Evolutionary conservation across 2,797 vertebrate genomes (phyloP), one percentile per base, ranked within the genome.

Genomic region (Luscinia megarhynchos): DNA sequence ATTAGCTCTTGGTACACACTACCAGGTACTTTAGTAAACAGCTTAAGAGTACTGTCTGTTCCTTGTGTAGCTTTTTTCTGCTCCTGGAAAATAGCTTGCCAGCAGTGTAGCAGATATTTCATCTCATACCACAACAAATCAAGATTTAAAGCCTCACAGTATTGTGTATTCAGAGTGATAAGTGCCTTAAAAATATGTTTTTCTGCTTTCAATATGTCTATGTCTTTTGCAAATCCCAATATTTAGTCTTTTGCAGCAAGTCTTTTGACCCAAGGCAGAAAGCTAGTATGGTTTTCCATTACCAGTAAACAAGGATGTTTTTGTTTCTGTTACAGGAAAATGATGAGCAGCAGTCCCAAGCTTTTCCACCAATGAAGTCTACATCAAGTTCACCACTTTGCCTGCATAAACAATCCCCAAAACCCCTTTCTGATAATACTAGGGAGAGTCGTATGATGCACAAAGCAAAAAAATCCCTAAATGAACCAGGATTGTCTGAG

Each of bases 261-360:
- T 51, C 18, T 82, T 62, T 57, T 3, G 3, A 74, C 22, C 20
- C 58, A 14, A 38, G 58, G 27, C 55, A 66, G 84, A 81, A 90
- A 90, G 26, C 20, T 43, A 67, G 38, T 59, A 34, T 2, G 6
- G 24, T 53, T 93, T 86, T 87, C 32, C 15, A 9, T 67, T 63
- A 24, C 38, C 30, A 41, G 59, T 89, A 89, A 91, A 93, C 34
- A 29, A 64, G 43, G 36, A 69, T 21, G 3, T 54, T 82, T 89
- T 76, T 73, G 12, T 95, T 90, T 97, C 61, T 94, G 10, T 97
- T 97, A 41, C 95, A 98, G 97, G 94, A 93, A 74, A 93, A 85
- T 40, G 74, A 40, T 43, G 40, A 91, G 40, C 87, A 84, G 10
- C 66, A 64, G 36, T 92, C 70, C 78, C 91, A 87, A 15, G 50